Conservation (phyloP, 2,888 invertebrate genomes). For the Acrobasis repandana region DNA sequence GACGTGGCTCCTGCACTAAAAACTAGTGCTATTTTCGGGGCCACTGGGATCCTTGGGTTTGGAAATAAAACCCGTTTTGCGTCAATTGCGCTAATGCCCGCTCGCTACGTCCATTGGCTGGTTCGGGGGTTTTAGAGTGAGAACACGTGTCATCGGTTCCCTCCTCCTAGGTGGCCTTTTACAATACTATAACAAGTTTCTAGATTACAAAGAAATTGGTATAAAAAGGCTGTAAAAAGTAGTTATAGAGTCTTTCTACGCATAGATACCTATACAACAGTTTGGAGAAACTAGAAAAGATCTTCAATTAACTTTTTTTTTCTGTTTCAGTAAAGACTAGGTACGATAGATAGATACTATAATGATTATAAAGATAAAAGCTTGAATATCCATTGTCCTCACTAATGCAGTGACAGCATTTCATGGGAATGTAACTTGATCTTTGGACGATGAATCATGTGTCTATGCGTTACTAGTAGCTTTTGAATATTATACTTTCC, state of each 20-base stretch:
- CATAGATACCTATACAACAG: no score
- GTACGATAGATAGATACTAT: no score
- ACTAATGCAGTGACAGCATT: constrained; percentile 1
- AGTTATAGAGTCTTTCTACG: no score
- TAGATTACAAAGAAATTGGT: no score
- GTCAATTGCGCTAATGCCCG: constrained; percentile 38
- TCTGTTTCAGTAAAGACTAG: no score
- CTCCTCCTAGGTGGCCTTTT: neutral
- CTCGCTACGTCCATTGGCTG: neutral
- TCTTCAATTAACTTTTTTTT: no score
- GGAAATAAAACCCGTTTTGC: constrained; percentile 51
- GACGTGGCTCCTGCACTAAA: constrained; percentile 57
- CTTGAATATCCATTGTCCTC: neutral
- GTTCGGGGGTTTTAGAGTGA: neutral
- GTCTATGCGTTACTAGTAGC: constrained; percentile 12
- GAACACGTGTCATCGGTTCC: neutral
- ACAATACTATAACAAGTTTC: no score
- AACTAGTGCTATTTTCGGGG: constrained; percentile 69
- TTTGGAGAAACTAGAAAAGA: no score
- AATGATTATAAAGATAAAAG: no score
- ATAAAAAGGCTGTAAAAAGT: no score
- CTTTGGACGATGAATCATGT: constrained; percentile 16
- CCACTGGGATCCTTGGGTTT: constrained; percentile 55
- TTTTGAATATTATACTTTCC: constrained; percentile 9
- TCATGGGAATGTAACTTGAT: constrained; percentile 19